Conservation (phyloP, 2,797 vertebrate genomes). For the Myoxocephalus aenaeus region DNA sequence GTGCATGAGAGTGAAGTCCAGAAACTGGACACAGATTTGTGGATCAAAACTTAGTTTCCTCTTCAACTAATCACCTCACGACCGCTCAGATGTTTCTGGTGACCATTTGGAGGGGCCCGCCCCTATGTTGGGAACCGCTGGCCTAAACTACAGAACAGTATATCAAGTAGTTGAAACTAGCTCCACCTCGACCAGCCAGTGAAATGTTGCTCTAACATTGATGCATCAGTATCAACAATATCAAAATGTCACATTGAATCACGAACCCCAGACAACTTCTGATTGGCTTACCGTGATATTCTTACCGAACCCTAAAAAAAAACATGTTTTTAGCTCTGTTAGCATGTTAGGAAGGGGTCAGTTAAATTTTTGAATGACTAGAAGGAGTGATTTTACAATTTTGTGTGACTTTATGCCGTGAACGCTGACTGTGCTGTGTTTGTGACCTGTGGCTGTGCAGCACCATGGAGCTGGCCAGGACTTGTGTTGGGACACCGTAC, state of each 20-base stretch:
- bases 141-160: not conserved
- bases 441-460: conserved; percentile 66
- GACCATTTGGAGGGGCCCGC: not conserved
- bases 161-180: not conserved
- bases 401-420: not conserved
- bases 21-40: not conserved
- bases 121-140: not conserved
- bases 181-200: not conserved
- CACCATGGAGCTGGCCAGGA: conserved; percentile 89
- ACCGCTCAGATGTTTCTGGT: not conserved
- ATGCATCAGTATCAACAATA: not conserved
- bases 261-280: too few species aligned
- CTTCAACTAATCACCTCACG: not conserved
- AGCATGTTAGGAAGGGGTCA: not conserved
- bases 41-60: not conserved
- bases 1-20: not conserved
- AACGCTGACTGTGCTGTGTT: not conserved
- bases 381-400: not conserved
- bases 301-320: too few species aligned
- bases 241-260: too few species aligned
- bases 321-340: not conserved
- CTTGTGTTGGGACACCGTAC: conserved; percentile 92
- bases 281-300: too few species aligned
- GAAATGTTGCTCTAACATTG: not conserved
- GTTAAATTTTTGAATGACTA: not conserved